Conservation (phyloP, 2,797 vertebrate genomes). For the Eidolon dupreanum region DNA sequence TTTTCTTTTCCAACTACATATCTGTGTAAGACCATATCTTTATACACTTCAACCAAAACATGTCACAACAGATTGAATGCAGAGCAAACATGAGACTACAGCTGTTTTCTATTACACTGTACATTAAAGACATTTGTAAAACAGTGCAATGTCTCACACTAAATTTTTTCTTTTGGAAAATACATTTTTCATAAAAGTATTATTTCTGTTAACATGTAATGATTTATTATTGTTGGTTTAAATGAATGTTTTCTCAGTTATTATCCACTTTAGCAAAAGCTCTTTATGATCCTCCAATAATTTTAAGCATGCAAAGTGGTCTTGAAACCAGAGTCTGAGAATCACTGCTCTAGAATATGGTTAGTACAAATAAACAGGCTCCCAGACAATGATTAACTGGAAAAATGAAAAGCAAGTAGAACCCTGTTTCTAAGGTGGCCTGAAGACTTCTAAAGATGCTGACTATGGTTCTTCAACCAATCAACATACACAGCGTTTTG, state of each 20-base stretch:
- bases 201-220: background rate
- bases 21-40: background rate
- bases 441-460: background rate
- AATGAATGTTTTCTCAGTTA: background rate
- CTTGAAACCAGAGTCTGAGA: background rate
- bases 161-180: conserved; percentile 22
- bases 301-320: background rate
- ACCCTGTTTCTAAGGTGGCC: background rate
- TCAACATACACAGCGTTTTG: background rate
- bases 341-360: background rate
- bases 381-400: background rate
- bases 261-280: background rate
- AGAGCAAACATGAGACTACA: background rate
- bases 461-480: background rate
- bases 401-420: background rate
- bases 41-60: conserved; percentile 9
- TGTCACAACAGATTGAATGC: conserved; percentile 2
- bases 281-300: background rate
- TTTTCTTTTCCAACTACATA: background rate
- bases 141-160: background rate
- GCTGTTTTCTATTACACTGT: conserved; percentile 44
- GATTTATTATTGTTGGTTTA: background rate
- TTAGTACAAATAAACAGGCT: background rate
- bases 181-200: conserved; percentile 2
- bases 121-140: conserved; percentile 1